A percentile compares a stretch with the other conserved stretches of the same genome.
phyloP scores from a whole-genome alignment of 2,797 vertebrate species.

The Rachycentron canadum region DNA sequence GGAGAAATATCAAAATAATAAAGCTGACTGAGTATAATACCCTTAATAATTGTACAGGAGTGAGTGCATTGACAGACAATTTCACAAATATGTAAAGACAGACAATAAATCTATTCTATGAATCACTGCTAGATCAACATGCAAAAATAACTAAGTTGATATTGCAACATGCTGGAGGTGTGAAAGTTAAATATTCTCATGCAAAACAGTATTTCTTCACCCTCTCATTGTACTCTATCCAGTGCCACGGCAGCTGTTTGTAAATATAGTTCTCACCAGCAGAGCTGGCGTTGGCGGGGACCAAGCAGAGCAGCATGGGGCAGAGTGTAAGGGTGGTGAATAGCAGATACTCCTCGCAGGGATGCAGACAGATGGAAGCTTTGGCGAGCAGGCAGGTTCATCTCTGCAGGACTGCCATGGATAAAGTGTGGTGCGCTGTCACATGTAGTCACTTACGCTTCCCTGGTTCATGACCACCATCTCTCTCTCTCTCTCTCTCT shows the following conservation, averaged over 20 bases:
- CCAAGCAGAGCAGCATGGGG: conserved; percentile 68
- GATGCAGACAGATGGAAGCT: conserved; percentile 85
- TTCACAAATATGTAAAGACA: not conserved
- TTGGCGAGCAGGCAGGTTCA: conserved; percentile 74
- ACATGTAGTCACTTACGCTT: conserved; percentile 80
- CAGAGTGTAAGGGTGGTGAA: conserved; percentile 69
- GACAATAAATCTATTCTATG: not conserved
- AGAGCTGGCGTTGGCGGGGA: conserved; percentile 78
- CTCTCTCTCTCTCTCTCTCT: conserved; percentile 18
- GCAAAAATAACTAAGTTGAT: not conserved
- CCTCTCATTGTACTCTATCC: conserved; percentile 44
- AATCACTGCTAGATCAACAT: not conserved
- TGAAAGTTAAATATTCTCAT: conserved; percentile 48
- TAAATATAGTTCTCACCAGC: conserved; percentile 88
- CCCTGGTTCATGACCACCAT: conserved; percentile 64
- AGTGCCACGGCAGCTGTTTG: conserved; percentile 83
- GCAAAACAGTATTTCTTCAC: conserved; percentile 36
- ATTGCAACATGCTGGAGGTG: not conserved
- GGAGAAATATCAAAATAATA: conserved; percentile 60
- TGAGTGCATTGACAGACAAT: not conserved
- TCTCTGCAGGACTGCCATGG: conserved; percentile 79
- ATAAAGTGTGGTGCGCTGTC: conserved; percentile 79
- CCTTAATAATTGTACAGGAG: not conserved
- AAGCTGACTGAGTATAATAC: conserved; percentile 17
- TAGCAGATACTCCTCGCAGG: conserved; percentile 76